A percentile compares a stretch with the other conserved stretches of the same genome.
phyloP scores from a whole-genome alignment of 2,797 vertebrate species.

The Eidolon dupreanum region DNA sequence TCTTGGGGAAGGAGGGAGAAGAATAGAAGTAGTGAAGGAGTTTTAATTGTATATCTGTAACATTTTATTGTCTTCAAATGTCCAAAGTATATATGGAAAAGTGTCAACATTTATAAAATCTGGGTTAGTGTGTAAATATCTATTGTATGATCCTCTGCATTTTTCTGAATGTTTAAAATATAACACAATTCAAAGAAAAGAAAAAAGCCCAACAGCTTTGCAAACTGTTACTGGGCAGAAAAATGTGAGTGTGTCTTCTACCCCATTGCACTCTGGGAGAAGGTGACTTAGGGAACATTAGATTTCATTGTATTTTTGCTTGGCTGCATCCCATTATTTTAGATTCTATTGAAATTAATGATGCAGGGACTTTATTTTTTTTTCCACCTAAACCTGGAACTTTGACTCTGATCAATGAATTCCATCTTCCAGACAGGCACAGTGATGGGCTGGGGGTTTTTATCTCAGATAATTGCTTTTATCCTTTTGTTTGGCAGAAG shows the following conservation, averaged over 20 bases:
- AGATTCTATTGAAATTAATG: conserved; percentile 72
- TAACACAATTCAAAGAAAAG: neutral
- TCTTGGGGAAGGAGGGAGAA: neutral
- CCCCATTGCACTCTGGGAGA: neutral
- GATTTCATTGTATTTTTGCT: conserved; percentile 34
- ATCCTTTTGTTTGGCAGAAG: conserved; percentile 63
- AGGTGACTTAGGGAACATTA: conserved; percentile 42
- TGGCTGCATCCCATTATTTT: conserved; percentile 49
- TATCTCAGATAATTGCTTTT: conserved; percentile 76
- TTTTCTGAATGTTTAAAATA: conserved; percentile 25
- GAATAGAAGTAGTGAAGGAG: neutral
- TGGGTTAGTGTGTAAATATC: neutral
- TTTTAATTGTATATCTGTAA: neutral
- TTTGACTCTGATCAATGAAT: conserved; percentile 77
- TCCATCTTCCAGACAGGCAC: conserved; percentile 67
- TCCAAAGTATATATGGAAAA: neutral
- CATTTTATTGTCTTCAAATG: neutral
- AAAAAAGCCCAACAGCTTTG: neutral
- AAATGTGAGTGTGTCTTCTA: neutral
- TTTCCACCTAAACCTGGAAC: conserved; percentile 53
- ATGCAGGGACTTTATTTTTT: conserved; percentile 61
- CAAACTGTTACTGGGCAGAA: neutral
- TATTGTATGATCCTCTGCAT: neutral
- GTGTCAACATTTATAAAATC: neutral
- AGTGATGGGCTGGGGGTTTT: conserved; percentile 52